Percentiles rank a stretch among this genome's conserved stretches.
phyloP scores from a whole-genome alignment of 1,140 invertebrate genomes.

The honey bee (Apis mellifera) region DNA sequence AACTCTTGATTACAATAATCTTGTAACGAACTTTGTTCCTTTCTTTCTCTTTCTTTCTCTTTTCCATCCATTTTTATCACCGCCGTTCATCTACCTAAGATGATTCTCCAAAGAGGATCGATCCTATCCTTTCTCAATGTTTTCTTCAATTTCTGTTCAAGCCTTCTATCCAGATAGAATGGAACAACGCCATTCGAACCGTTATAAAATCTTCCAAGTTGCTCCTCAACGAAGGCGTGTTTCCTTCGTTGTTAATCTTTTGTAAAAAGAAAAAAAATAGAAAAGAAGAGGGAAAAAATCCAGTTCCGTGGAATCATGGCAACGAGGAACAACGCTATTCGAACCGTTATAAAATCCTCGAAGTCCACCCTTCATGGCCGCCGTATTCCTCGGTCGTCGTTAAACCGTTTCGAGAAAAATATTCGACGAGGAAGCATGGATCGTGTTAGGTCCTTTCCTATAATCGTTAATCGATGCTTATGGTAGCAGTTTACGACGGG shows the following conservation, averaged over 20 bases:
- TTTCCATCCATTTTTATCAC: slow-evolving; percentile 15
- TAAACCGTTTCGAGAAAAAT: neutral
- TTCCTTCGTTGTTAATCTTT: too few species aligned
- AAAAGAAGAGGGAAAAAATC: neutral
- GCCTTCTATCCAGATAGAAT: too few species aligned
- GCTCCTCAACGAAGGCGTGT: too few species aligned
- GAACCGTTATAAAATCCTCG: slow-evolving; percentile 32
- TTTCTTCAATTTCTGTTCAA: slow-evolving; percentile 6
- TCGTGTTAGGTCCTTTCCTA: neutral
- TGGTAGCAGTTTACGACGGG: neutral
- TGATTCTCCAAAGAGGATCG: neutral
- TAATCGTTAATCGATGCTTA: neutral
- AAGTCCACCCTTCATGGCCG: neutral
- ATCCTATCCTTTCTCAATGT: neutral
- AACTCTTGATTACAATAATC: slow-evolving; percentile 11
- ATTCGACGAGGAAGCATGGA: neutral
- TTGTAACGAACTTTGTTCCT: slow-evolving; percentile 24
- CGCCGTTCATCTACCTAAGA: slow-evolving; percentile 26
- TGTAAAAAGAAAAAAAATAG: too few species aligned
- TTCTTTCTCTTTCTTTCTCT: slow-evolving; percentile 27
- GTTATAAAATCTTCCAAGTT: too few species aligned
- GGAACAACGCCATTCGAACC: too few species aligned
- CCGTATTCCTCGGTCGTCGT: neutral
- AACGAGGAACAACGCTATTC: neutral
- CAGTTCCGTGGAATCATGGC: slow-evolving; percentile 1